Base-by-base conservation (phyloP, 1,140 invertebrate species). In the Drosophila biarmipes region DNA sequence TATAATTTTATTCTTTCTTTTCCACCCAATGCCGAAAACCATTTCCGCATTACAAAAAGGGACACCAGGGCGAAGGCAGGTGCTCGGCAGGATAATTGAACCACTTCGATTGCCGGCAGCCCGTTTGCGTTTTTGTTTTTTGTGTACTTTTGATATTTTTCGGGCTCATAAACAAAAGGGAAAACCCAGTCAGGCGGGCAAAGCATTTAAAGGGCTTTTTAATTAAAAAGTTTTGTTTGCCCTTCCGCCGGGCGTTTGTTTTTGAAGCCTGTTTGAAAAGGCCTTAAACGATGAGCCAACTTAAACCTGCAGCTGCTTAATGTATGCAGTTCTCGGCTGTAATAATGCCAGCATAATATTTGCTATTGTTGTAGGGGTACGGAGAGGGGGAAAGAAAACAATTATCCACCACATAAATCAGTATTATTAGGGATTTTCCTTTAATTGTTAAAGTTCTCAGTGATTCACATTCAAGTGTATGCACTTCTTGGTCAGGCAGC, bases 181-280 rank as follows among this genome's bases (percentile, higher is more conserved):
- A 48, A 56, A 74, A 45, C 53, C 53, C 80, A 72, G 69, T 62
- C 75, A 67, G 59, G 80, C 80, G 59, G 69, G 34, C 37, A 81
- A 75, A 82, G 57, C 78, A 87, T 82, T 86, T 86, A 87, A 78
- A 77, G 78, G 74, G 86, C 74, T 87, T 86, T 86, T 86, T 86
- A 86, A 86, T 86, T 86, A 86, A 86, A 86, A 86, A 86, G 81
- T 86, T 86, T 87, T 87, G 68, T 86, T 86, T 85, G 78, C 46
- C 35, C 34, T 61, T 49, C 37, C 63, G 58, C 34, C 27, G 14
- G 11, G 6, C 31, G 14, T 54, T 68, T 52, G 40, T 45, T 61
- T 53, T 63, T 38, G 11, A 75, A 69, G 49, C 57, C 54, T 64
- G 66, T 73, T 82, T 61, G 49, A 15, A 45, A 73, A 67, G 45